Evolutionary conservation across 1,140 invertebrate species (phyloP), one percentile per base, ranked within the genome.

Genomic region (Bradynema listronoti): DNA sequence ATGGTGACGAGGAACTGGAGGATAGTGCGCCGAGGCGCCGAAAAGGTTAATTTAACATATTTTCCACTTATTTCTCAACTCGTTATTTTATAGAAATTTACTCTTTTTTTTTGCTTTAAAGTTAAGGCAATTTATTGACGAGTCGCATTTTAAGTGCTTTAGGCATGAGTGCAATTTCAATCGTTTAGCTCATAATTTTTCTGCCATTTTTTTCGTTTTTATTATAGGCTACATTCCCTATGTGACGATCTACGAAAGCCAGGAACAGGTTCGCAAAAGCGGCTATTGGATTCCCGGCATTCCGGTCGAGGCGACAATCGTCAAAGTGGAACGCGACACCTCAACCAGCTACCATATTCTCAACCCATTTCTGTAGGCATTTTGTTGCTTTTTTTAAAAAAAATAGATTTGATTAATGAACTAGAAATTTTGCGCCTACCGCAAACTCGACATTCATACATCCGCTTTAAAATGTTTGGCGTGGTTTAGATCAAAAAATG

Each of bases 351-450:
- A 69, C 33, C 78, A 81, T 63, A 62, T 80, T 24, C 68, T 80
- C 49, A 81, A 79, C 65, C 78, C 78, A n/a, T 73, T 78, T 53
- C 46, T 80, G 78, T 81, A 68, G 73, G 77, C 68, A n/a, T 47
- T 9, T 39, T 43, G 39, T 61, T 51, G 9, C 16, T n/a, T n/a
- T n/a, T n/a, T n/a, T n/a, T n/a, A n/a, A n/a, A n/a, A n/a, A n/a
- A n/a, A n/a, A n/a, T n/a, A n/a, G n/a, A 5, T 25, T 22, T 58
- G 14, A 19, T 58, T 9, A 30, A 30, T 9, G 47, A 52, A 55
- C 9, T 22, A 19, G 1, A 16, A 9, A 1, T 22, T 59, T 58
- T 30, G 41, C n/a, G 6, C 19, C 27, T n/a, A n/a, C n/a, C n/a
- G n/a, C n/a, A n/a, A n/a, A n/a, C n/a, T n/a, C n/a, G n/a, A n/a